phyloP scores from a whole-genome alignment of 2,888 invertebrate genomes.

The Apomyelois bistriatella region DNA sequence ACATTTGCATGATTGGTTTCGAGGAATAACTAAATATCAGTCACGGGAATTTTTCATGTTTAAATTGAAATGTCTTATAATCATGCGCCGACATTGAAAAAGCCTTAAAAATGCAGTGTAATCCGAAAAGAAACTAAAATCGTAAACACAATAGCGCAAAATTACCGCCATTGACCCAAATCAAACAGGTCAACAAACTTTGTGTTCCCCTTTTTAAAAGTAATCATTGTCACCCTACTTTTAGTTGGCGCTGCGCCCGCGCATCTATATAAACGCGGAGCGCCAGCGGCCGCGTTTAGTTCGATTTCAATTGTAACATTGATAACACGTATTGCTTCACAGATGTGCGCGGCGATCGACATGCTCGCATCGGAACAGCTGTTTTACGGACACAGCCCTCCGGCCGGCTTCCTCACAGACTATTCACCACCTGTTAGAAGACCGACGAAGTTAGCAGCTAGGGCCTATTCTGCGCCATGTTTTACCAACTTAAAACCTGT shows the following conservation, averaged over 20 bases:
- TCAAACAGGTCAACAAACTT: conserved; percentile 31
- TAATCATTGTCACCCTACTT: conserved; percentile 45
- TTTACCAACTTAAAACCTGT: conserved; percentile 56
- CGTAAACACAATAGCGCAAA: conserved; percentile 1
- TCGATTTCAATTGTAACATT: conserved; percentile 30
- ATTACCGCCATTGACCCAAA: conserved; percentile 37
- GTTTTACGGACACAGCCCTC: conserved; percentile 86
- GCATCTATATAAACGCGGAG: conserved; percentile 42
- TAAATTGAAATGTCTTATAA: not conserved
- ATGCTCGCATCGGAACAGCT: conserved; percentile 84
- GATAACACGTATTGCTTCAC: conserved; percentile 29
- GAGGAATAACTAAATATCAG: not conserved
- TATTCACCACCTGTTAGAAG: conserved; percentile 71
- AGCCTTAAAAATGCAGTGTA: not conserved
- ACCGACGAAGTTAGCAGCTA: conserved; percentile 47
- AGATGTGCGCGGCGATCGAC: conserved; percentile 72
- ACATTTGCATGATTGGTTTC: not conserved
- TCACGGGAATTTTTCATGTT: not conserved
- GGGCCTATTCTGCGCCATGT: conserved; percentile 63
- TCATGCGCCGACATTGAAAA: not conserved
- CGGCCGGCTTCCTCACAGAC: conserved; percentile 82
- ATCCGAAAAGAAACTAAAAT: not conserved
- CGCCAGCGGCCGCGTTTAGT: conserved; percentile 60
- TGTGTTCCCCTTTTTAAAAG: conserved; percentile 21
- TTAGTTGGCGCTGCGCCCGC: conserved; percentile 48